Evolutionary conservation across 2,888 invertebrate species (phyloP), one percentile per base, ranked within the genome.

Genomic region (Plutella xylostella): DNA sequence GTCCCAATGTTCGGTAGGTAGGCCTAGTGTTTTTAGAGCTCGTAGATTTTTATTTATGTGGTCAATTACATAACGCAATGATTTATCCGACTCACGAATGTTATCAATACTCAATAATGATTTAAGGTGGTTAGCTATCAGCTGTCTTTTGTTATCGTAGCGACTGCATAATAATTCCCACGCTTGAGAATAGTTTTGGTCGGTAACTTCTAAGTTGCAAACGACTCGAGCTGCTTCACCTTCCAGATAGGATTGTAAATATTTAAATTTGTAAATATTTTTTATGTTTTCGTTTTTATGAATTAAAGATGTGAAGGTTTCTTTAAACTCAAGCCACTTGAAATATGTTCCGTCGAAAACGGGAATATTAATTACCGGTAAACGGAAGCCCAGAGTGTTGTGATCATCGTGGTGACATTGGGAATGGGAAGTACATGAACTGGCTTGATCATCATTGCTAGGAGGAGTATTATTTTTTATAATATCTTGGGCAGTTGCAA

Each of bases 161-260:
- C 51, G 45, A 6, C 46, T 45, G n/a, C 46, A 33, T 17, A 53
- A 28, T 14, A 50, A 20, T 12, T 25, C 9, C 51, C 51, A 51
- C 4, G 51, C 51, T 12, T 46, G 39, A 1, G 21, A n/a, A 28
- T 52, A 52, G 19, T 51, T 51, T 15, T 17, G n/a, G n/a, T n/a
- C 25, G 2, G 52, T 51, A 3, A 51, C 45, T 35, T 52, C 52
- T 1, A 54, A 33, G 17, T 51, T 52, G 2, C 48, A 48, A n/a
- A 54, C 44, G 3, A 54, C 39, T n/a, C n/a, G 25, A 22, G 49
- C 51, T 11, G 56, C 55, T 6, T 54, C 53, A 11, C 55, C 55
- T 43, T 50, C 46, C n/a, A 54, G 42, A 35, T 53, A 53, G 0
- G 54, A 53, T n/a, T 39, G 40, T 3, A 55, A 31, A 45, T 53